Evolutionary conservation across 2,888 invertebrate species (phyloP).

Genomic region (Drosophila anceps): DNA sequence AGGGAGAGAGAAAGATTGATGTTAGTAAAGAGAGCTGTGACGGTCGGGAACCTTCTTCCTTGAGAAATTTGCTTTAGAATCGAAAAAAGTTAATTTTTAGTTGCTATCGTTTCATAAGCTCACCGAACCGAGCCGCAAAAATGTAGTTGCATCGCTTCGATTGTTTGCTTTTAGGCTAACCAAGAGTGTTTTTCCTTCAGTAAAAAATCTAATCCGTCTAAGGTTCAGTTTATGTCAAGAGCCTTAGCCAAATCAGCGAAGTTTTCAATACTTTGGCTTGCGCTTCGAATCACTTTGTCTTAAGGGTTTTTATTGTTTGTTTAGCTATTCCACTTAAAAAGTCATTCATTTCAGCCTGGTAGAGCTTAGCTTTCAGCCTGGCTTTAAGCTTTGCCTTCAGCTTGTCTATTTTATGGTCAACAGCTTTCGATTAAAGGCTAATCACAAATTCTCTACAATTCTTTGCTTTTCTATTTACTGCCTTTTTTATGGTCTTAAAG

Average conservation of each 20-base stretch:
- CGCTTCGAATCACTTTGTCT: too few relatives aligned
- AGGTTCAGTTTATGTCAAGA: not conserved
- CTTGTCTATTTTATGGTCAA: not conserved
- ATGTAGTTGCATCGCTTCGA: too few relatives aligned
- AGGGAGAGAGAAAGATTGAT: not conserved
- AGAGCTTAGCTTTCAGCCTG: not conserved
- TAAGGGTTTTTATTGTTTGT: not conserved
- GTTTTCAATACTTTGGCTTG: not conserved
- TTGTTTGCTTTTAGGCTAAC: not conserved
- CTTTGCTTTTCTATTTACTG: not conserved
- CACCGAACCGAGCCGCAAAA: too few relatives aligned
- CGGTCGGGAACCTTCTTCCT: not conserved
- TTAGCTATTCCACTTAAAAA: too few relatives aligned
- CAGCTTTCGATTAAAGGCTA: not conserved
- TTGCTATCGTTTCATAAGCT: too few relatives aligned
- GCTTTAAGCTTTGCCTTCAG: not conserved
- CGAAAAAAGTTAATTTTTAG: too few relatives aligned
- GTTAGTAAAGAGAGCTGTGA: not conserved
- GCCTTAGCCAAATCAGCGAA: not conserved
- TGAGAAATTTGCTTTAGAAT: not conserved
- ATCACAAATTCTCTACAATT: not conserved
- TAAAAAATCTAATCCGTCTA: not conserved
- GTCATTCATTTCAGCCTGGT: not conserved
- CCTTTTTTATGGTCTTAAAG: not conserved
- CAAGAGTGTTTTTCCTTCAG: not conserved